A percentile compares a stretch with the other conserved stretches of the same genome.
Conservation (phyloP, 2,888 invertebrate genomes). For the Nomada flava region DNA sequence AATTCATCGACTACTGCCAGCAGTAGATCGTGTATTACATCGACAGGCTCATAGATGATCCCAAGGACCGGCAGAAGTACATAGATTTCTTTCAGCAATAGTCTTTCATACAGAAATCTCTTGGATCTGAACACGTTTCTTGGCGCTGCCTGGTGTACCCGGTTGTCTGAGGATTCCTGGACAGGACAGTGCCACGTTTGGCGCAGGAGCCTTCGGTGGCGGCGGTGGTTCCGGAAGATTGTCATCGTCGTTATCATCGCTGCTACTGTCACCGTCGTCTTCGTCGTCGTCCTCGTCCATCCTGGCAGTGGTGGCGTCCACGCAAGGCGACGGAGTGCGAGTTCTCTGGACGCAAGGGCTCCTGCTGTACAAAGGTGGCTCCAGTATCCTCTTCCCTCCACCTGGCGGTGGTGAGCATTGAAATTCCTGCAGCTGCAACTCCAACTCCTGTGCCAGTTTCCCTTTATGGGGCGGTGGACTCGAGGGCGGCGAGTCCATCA, state of each 20-base stretch:
- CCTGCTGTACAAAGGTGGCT: slow-evolving; percentile 78
- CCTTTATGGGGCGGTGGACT: slow-evolving; percentile 79
- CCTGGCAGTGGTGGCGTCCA: slow-evolving; percentile 79
- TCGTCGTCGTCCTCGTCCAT: slow-evolving; percentile 82
- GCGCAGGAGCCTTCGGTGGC: slow-evolving; percentile 86
- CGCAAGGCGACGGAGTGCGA: slow-evolving; percentile 81
- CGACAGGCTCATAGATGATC: slow-evolving; percentile 16
- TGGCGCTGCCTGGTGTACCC: slow-evolving; percentile 91
- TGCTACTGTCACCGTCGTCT: slow-evolving; percentile 84
- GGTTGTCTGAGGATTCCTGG: slow-evolving; percentile 88
- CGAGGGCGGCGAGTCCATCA: slow-evolving; percentile 76
- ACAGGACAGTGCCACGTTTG: slow-evolving; percentile 83
- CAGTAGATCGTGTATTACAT: slow-evolving; percentile 34
- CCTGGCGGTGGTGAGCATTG: slow-evolving; percentile 86
- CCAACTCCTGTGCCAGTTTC: slow-evolving; percentile 84
- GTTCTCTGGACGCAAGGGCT: slow-evolving; percentile 74
- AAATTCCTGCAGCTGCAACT: slow-evolving; percentile 88
- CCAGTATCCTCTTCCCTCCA: slow-evolving; percentile 78
- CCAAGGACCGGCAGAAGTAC: background rate
- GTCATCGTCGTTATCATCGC: slow-evolving; percentile 85
- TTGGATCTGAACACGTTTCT: slow-evolving; percentile 96
- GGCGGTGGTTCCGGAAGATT: slow-evolving; percentile 88
- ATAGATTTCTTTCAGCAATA: background rate
- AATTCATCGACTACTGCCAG: slow-evolving; percentile 45
- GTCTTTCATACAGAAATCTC: slow-evolving; percentile 92